Base-by-base conservation (phyloP, 2,113 vertebrate species). In the Nycticorax nycticorax region DNA sequence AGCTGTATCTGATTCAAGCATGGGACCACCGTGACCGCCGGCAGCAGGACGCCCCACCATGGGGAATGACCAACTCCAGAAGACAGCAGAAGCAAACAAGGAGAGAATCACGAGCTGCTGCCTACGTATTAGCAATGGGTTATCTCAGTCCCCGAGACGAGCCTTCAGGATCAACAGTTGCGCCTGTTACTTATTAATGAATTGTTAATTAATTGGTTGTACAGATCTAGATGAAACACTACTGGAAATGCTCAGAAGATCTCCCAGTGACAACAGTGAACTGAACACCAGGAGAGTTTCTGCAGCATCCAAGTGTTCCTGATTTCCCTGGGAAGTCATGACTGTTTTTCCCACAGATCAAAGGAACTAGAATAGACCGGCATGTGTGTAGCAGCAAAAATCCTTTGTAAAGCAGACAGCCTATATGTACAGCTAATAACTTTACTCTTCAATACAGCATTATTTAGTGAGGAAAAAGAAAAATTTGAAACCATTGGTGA, bases 101-200 rank as follows among this genome's bases (percentile, higher is more conserved):
- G 39, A 80, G 39, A 60, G 48, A 72, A 41, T 14, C 48, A 52
- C 14, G 6, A 78, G 56, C 22, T 67, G 68, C 41, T 47, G 79
- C 12, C 57, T n/a, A 52, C 0, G 0, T 37, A 41, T 48, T 17
- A 39, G 24, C 59, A 77, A 57, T 1, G 55, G 12, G 10, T 39
- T 77, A 30, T 32, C 60, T 23, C 47, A 35, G 11, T 35, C 35
- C 56, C 47, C 56, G 23, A 93, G 27, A 71, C 13, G 60, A 83
- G 39, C 12, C 47, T 84, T 60, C 39, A 91, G 72, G 33, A 86
- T 48, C 55, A 52, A 41, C 39, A 63, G n/a, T 17, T 53, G 43
- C 3, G 22, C 14, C 16, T 56, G 45, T 14, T 77, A 88, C 6
- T 75, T 60, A 68, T 43, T 73, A 86, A 50, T 45, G 23, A 87